Evolutionary conservation across 2,113 vertebrate genomes (phyloP), one percentile per base, ranked within the genome.

Genomic region (Grus americana): DNA sequence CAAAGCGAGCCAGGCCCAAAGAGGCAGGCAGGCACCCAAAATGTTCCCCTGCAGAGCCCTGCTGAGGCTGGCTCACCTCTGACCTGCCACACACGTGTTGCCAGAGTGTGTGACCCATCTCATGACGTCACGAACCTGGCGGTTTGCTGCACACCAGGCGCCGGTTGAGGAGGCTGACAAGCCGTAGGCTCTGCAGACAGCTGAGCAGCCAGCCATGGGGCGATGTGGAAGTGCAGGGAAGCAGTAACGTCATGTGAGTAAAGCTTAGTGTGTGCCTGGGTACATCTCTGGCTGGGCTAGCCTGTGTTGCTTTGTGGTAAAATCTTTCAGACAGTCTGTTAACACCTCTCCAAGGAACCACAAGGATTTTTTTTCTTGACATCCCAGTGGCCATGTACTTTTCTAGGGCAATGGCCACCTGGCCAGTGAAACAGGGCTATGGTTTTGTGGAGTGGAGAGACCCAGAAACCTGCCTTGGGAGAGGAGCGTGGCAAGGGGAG

Each of bases 81-180:
- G 70, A 6, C 22, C 20, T 27, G 44, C 38, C 29, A 16, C 36
- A 9, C 15, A 8, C 12, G 2, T 8, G 34, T 46, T n/a, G 30
- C 57, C 34, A 6, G 49, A 8, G 14, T 0, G 11, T 11, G 32
- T 8, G 32, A 63, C 65, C n/a, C 9, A 0, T 30, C 22, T 38
- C 36, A 14, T 0, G 12, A 32, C 13, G 16, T 23, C 42, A 21
- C 7, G 4, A 38, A 21, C 29, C 19, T 2, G 17, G 14, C 1
- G 1, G 21, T 24, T 24, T 22, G 29, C n/a, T n/a, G 24, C 55
- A 26, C 14, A 29, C 27, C 19, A 32, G 15, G 7, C 0, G 6
- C 26, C 11, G 20, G 14, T 1, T 11, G 46, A 44, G 26, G 52
- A 38, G 38, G 27, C 8, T 15, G 19, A n/a, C 24, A 34, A 36